Percentiles rank a stretch among this genome's conserved stretches.
phyloP scores from a whole-genome alignment of 1,140 invertebrate genomes.

The Anastatus disparis region DNA sequence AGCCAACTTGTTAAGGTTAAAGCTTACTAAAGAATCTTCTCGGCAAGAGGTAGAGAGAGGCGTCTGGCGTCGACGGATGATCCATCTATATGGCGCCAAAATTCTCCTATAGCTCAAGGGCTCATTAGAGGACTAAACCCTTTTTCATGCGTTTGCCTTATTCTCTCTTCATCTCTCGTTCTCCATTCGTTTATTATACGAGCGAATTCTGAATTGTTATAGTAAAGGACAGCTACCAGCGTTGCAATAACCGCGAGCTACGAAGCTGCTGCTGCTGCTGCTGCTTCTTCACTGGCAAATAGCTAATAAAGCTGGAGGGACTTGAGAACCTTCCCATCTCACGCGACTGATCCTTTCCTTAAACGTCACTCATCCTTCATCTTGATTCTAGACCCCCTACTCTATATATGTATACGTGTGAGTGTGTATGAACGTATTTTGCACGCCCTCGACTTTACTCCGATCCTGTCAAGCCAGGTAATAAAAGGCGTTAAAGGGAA shows the following conservation, averaged over 20 bases:
- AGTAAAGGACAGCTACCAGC: background rate
- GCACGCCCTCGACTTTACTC: background rate
- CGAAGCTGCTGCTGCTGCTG: no score
- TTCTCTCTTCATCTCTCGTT: no score
- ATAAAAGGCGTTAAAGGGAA: constrained; percentile 21
- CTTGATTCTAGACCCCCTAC: constrained; percentile 10
- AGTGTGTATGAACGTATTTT: background rate
- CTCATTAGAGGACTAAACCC: constrained; percentile 17
- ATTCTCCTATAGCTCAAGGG: background rate
- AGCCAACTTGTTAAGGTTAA: no score
- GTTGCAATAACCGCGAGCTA: constrained; percentile 38
- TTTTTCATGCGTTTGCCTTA: constrained; percentile 1
- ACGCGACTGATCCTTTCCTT: constrained; percentile 33
- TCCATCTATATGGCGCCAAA: background rate
- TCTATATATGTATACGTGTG: background rate
- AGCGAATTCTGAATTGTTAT: constrained; percentile 22
- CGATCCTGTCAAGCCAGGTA: constrained; percentile 3
- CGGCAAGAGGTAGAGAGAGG: background rate
- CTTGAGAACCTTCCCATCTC: background rate
- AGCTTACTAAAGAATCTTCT: background rate
- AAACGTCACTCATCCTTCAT: constrained; percentile 38
- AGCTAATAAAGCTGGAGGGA: constrained; percentile 40
- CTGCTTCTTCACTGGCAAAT: constrained; percentile 40
- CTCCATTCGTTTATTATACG: no score
- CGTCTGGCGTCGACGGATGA: constrained; percentile 2